Percentiles rank a stretch among this genome's conserved stretches.
phyloP scores from a whole-genome alignment of 2,797 vertebrate genomes.

The Phaenicophaeus curvirostris region DNA sequence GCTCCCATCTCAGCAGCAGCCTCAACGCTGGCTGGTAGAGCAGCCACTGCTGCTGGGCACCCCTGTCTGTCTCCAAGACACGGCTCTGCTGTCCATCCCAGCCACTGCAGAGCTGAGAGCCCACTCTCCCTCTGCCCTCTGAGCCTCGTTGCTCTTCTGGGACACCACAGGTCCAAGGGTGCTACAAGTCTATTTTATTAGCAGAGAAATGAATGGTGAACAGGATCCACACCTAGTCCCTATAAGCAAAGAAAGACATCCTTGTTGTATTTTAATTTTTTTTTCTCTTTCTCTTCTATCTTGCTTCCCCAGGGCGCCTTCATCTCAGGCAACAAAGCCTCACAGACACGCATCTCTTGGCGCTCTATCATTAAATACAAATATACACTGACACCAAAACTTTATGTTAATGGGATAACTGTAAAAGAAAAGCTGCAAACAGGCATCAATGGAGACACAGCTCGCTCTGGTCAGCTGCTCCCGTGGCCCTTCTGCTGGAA shows the following conservation, averaged over 20 bases:
- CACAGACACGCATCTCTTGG: background rate
- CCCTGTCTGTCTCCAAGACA: background rate
- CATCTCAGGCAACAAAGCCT: background rate
- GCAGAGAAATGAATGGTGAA: background rate
- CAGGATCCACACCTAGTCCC: background rate
- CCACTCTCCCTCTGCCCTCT: background rate
- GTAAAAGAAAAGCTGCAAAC: background rate
- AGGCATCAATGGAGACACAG: background rate
- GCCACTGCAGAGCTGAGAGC: background rate
- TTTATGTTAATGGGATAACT: background rate
- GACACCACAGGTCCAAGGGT: background rate
- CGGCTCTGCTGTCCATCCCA: accelerated
- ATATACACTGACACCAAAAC: background rate
- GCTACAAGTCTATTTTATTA: background rate
- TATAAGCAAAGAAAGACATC: background rate
- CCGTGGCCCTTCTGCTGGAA: background rate
- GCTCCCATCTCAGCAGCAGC: background rate
- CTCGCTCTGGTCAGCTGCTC: background rate
- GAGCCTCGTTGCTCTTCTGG: background rate
- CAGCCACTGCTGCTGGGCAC: background rate
- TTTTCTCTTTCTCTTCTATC: background rate
- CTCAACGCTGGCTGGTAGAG: background rate
- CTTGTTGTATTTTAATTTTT: background rate
- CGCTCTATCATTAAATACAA: background rate
- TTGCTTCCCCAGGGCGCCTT: background rate